Conservation (phyloP, 2,113 vertebrate genomes). For the Aspiorhynchus laticeps region DNA sequence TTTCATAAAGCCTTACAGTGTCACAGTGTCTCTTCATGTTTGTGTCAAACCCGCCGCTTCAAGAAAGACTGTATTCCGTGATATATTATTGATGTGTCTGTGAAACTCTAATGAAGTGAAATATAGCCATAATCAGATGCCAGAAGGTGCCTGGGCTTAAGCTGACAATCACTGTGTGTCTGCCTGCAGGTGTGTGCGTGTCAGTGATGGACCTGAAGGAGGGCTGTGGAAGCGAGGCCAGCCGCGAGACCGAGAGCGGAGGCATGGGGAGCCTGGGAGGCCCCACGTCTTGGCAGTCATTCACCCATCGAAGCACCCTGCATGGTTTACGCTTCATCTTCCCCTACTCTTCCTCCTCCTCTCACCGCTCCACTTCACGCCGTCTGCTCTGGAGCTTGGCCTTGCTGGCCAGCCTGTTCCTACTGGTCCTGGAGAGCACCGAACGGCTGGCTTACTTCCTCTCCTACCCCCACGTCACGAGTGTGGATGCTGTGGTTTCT, state of each 20-base stretch:
- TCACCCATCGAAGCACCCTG: slow-evolving; percentile 89
- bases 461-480: slow-evolving; percentile 95
- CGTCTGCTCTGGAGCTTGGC: slow-evolving; percentile 91
- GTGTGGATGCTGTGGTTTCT: slow-evolving; percentile 90
- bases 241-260: slow-evolving; percentile 81
- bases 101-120: slow-evolving; percentile 24
- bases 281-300: slow-evolving; percentile 84
- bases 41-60: slow-evolving; percentile 12
- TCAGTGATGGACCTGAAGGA: slow-evolving; percentile 92
- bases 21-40: slow-evolving; percentile 26
- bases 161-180: slow-evolving; percentile 16
- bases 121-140: neutral
- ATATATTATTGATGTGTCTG: slow-evolving; percentile 12
- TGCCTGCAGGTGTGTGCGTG: slow-evolving; percentile 60
- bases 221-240: slow-evolving; percentile 85
- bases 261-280: slow-evolving; percentile 67
- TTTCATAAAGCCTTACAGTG: slow-evolving; percentile 21
- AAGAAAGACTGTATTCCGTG: neutral
- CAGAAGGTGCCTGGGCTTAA: slow-evolving; percentile 27
- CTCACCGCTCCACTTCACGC: slow-evolving; percentile 79
- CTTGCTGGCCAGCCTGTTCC: slow-evolving; percentile 87
- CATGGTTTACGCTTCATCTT: slow-evolving; percentile 95
- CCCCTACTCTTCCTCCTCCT: slow-evolving; percentile 67
- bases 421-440: slow-evolving; percentile 89
- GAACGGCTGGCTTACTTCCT: slow-evolving; percentile 94